Conservation (phyloP, 2,113 vertebrate species). For the Anas platyrhynchos region DNA sequence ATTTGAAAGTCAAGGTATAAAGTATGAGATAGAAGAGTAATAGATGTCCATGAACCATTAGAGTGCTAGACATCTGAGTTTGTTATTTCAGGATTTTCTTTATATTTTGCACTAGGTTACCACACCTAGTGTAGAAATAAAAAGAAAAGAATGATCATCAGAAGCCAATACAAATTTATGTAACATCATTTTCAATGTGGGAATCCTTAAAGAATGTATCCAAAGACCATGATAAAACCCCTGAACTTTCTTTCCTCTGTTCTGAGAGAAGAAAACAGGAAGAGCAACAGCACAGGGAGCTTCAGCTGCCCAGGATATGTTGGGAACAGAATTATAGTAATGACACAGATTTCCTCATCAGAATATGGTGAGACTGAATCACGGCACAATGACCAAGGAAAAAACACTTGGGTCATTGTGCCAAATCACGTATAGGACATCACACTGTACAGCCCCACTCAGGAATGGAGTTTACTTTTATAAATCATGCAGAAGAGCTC, state of each 20-base stretch:
- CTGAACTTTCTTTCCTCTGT: background rate
- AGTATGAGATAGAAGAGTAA: background rate
- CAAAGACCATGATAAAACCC: background rate
- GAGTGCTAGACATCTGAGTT: background rate
- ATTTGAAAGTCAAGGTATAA: background rate
- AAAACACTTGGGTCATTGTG: background rate
- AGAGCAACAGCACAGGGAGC: background rate
- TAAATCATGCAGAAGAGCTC: background rate
- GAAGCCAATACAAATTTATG: background rate
- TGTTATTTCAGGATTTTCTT: background rate
- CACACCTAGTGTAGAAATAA: background rate
- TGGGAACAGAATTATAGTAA: background rate
- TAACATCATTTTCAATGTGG: background rate
- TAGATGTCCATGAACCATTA: background rate
- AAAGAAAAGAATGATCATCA: background rate
- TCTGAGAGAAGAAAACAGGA: background rate
- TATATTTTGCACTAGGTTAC: background rate
- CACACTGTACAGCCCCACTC: no score
- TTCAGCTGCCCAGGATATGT: rapidly evolving
- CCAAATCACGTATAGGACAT: background rate
- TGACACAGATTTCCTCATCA: background rate
- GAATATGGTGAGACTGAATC: background rate
- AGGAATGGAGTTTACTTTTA: background rate
- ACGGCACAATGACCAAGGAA: background rate
- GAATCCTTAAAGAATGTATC: background rate